Conservation (phyloP, 2,113 vertebrate species). For the Plotosus lineatus region DNA sequence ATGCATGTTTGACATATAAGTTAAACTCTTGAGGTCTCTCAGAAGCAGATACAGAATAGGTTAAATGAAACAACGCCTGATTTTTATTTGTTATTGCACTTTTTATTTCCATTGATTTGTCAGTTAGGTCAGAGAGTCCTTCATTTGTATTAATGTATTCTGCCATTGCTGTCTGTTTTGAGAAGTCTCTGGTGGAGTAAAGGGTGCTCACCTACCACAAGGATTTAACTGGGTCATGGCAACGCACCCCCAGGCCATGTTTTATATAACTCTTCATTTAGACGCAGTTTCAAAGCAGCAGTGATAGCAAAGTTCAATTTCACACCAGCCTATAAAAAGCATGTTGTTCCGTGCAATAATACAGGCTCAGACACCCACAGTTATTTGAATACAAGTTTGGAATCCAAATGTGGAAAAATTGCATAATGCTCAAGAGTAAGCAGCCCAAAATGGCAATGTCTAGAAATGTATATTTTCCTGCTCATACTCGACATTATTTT, state of each 20-base stretch:
- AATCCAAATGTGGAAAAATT: conserved; percentile 19
- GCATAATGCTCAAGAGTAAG: conserved; percentile 8
- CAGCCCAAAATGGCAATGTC: background rate
- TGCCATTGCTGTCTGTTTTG: conserved; percentile 56
- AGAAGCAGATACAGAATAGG: conserved; percentile 57
- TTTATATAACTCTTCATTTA: conserved; percentile 51
- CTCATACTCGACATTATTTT: background rate
- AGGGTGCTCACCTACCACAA: conserved; percentile 58
- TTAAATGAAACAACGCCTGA: conserved; percentile 56
- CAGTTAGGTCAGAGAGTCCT: conserved; percentile 64
- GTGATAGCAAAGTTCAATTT: conserved; percentile 45
- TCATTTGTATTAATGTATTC: conserved; percentile 67
- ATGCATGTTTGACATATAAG: conserved; percentile 50
- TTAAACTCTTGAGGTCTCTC: conserved; percentile 61
- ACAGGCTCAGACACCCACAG: conserved; percentile 31
- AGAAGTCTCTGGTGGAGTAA: conserved; percentile 49
- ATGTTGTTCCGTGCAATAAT: conserved; percentile 26
- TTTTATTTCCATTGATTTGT: conserved; percentile 67
- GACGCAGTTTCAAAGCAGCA: conserved; percentile 41
- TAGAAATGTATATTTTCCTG: background rate
- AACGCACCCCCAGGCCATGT: conserved; percentile 32
- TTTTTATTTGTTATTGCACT: conserved; percentile 59
- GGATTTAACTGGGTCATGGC: conserved; percentile 64
- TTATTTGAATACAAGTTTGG: conserved; percentile 23
- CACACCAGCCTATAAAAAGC: conserved; percentile 43